Evolutionary conservation across 2,113 vertebrate species (phyloP).

Genomic region (Barbus barbus): DNA sequence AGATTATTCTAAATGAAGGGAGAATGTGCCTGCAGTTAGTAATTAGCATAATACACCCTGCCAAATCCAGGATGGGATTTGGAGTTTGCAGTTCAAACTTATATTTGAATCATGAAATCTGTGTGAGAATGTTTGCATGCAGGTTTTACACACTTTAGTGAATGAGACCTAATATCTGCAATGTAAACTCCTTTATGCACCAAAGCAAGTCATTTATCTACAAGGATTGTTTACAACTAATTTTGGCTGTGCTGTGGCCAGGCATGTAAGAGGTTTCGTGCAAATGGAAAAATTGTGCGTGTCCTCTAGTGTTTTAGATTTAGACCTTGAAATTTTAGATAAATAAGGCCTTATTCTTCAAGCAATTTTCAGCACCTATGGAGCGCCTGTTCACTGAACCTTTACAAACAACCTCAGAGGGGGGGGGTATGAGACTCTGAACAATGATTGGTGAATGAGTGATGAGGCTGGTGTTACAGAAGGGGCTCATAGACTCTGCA

Average conservation of each 20-base stretch:
- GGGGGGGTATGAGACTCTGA: constrained; percentile 11
- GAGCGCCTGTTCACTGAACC: not conserved
- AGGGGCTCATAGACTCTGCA: constrained; percentile 2
- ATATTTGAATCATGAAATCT: not conserved
- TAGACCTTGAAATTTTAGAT: not conserved
- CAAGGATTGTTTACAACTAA: not conserved
- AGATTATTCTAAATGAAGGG: not conserved
- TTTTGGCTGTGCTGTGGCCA: not conserved
- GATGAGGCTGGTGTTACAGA: constrained; percentile 4
- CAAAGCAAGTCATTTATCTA: not conserved
- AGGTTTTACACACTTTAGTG: not conserved
- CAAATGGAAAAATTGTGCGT: not conserved
- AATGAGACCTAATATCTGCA: not conserved
- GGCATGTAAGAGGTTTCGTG: not conserved
- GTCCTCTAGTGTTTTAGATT: constrained; percentile 10
- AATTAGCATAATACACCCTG: not conserved
- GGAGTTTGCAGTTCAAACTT: not conserved
- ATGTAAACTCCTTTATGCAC: not conserved
- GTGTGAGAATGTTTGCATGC: not conserved
- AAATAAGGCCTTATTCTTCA: not conserved
- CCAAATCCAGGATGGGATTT: not conserved
- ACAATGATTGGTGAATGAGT: not conserved
- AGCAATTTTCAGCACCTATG: not conserved
- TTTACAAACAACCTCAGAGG: not conserved
- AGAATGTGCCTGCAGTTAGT: not conserved